These are phyloP conservation scores for Aphelinus atriplicis DNA, from an alignment of 1,140 invertebrate genomes.

Conservation along the genomic window DNA sequence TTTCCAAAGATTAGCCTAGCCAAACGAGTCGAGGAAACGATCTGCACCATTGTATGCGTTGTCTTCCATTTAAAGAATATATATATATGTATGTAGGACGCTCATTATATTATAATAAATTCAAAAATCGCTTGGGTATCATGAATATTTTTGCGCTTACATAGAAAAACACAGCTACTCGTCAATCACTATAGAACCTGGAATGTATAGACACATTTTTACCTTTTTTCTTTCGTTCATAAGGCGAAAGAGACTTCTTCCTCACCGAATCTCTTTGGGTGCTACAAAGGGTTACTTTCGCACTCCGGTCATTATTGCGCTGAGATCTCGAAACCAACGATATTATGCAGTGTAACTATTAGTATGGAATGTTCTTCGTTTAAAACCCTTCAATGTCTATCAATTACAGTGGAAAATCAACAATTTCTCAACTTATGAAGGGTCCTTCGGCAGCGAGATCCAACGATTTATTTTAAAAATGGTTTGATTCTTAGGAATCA, in stretches of 20 bases:
- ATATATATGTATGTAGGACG: conserved; percentile 2
- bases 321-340: conserved; percentile 24
- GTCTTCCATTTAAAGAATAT: conserved; percentile 5
- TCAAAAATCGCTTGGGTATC: conserved; percentile 33
- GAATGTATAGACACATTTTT: conserved; percentile 33
- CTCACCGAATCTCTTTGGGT: not conserved
- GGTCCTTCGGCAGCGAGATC: conserved; percentile 24
- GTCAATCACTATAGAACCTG: conserved; percentile 35
- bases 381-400: conserved; percentile 8
- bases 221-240: conserved; percentile 11
- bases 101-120: conserved; percentile 18
- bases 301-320: not conserved
- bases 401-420: not conserved
- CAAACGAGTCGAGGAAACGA: conserved; percentile 3
- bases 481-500: conserved; percentile 13
- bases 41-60: not conserved
- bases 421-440: not conserved
- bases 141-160: conserved; percentile 30
- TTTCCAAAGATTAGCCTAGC: no score
- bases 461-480: conserved; percentile 11
- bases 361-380: conserved; percentile 15
- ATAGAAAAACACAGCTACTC: conserved; percentile 43
- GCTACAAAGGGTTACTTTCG: not conserved
- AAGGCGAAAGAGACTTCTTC: conserved; percentile 8
- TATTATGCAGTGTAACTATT: not conserved